Conservation (phyloP, 2,888 invertebrate genomes). For the Drosophila peninsularis region DNA sequence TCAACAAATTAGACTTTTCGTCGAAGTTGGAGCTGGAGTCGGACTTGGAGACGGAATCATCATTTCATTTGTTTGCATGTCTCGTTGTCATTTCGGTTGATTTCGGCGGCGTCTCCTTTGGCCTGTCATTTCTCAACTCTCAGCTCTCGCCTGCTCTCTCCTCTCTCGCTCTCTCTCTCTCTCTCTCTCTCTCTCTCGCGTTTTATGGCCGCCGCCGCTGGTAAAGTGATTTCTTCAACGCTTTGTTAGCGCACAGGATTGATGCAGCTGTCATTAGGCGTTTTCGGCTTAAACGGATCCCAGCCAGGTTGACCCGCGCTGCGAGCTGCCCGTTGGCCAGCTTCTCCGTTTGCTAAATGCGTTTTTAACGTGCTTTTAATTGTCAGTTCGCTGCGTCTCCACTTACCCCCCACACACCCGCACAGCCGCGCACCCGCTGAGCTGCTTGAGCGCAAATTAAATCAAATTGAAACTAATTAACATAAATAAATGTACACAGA, state of each 20-base stretch:
- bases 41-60: constrained; percentile 42
- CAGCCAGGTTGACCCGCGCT: constrained; percentile 17
- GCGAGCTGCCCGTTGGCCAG: neutral
- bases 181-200: constrained; percentile 1
- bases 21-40: constrained; percentile 56
- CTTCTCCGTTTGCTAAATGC: constrained; percentile 72
- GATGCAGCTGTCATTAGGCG: constrained; percentile 80
- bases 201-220: constrained; percentile 77
- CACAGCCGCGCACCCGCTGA: constrained; percentile 5
- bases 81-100: constrained; percentile 76
- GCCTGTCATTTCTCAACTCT: constrained; percentile 45
- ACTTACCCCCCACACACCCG: neutral
- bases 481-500: constrained; percentile 79
- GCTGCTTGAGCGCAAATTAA: constrained; percentile 66
- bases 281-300: constrained; percentile 71
- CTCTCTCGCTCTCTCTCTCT: neutral
- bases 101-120: constrained; percentile 69
- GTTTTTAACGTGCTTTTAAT: constrained; percentile 84
- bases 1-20: constrained; percentile 82
- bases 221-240: constrained; percentile 84
- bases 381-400: constrained; percentile 64
- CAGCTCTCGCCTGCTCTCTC: neutral
- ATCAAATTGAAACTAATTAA: constrained; percentile 79
- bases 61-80: constrained; percentile 80
- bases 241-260: constrained; percentile 83